Evolutionary conservation across 2,888 invertebrate species (phyloP).

Genomic region (Prosapia bicincta): DNA sequence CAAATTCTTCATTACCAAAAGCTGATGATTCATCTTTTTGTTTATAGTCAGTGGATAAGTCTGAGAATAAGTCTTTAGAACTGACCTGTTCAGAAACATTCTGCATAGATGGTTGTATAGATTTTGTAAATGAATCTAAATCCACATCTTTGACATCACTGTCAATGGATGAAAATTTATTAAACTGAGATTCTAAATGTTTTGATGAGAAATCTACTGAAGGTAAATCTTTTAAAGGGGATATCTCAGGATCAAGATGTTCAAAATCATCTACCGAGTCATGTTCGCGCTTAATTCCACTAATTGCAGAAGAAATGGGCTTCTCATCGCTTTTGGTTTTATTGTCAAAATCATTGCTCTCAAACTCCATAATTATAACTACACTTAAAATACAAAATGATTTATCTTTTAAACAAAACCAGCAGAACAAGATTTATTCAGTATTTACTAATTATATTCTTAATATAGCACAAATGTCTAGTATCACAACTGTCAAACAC

Average conservation of each 20-base stretch:
- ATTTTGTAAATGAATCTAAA: neutral
- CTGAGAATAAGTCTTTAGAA: neutral
- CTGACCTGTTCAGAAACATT: neutral
- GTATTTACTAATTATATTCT: too few relatives aligned
- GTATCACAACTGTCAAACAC: neutral
- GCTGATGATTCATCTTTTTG: neutral
- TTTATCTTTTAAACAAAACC: neutral
- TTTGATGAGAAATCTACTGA: neutral
- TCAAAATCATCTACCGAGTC: conserved; percentile 73
- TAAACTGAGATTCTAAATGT: neutral
- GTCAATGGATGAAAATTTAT: neutral
- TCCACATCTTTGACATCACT: neutral
- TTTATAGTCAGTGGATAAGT: neutral
- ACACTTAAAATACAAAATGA: neutral
- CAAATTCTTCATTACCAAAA: neutral
- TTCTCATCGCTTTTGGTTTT: neutral
- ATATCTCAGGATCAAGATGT: conserved; percentile 55
- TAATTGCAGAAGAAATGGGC: neutral
- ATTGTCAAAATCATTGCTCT: neutral
- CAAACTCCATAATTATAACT: neutral
- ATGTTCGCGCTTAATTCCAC: conserved; percentile 53
- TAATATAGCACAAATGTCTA: too few relatives aligned
- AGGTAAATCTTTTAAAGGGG: conserved; percentile 19
- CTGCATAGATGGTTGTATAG: neutral
- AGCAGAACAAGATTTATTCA: neutral